Conservation (phyloP, 1,140 invertebrate genomes). For the Belonocnema kinseyi region DNA sequence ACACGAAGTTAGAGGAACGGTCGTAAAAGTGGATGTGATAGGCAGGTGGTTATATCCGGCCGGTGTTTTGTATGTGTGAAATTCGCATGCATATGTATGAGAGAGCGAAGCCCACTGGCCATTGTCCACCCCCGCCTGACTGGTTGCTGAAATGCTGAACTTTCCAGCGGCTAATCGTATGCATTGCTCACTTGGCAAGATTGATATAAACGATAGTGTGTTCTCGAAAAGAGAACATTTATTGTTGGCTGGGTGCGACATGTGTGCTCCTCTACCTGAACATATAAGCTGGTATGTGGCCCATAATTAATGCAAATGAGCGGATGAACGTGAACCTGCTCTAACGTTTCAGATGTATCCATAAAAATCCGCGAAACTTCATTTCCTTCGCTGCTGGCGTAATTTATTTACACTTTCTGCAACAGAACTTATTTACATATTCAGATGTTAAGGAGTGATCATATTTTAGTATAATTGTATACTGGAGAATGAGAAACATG, state of each 20-base stretch:
- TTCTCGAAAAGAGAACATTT: neutral
- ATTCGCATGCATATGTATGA: constrained; percentile 65
- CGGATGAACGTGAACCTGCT: constrained; percentile 1
- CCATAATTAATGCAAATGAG: constrained; percentile 8
- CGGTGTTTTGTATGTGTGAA: constrained; percentile 54
- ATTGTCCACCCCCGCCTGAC: constrained; percentile 66
- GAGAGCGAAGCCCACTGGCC: constrained; percentile 58
- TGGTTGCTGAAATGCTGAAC: constrained; percentile 37
- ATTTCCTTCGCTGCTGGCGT: neutral
- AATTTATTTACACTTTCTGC: neutral
- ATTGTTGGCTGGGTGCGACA: neutral
- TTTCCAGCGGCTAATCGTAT: constrained; percentile 61
- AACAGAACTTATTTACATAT: neutral
- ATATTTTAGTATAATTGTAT: too few species aligned
- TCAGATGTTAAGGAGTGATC: neutral
- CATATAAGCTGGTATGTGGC: constrained; percentile 48
- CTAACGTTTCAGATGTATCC: neutral
- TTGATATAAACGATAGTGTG: constrained; percentile 58
- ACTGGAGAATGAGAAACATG: too few species aligned
- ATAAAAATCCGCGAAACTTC: constrained; percentile 6
- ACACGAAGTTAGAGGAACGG: constrained; percentile 54
- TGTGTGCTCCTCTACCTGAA: neutral
- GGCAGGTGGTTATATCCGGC: constrained; percentile 73
- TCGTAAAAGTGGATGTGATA: constrained; percentile 64
- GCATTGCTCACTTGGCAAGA: constrained; percentile 72